These are phyloP conservation scores for Leptinotarsa tumamoca DNA, from an alignment of 2,888 invertebrate species.

Conservation along the genomic window DNA sequence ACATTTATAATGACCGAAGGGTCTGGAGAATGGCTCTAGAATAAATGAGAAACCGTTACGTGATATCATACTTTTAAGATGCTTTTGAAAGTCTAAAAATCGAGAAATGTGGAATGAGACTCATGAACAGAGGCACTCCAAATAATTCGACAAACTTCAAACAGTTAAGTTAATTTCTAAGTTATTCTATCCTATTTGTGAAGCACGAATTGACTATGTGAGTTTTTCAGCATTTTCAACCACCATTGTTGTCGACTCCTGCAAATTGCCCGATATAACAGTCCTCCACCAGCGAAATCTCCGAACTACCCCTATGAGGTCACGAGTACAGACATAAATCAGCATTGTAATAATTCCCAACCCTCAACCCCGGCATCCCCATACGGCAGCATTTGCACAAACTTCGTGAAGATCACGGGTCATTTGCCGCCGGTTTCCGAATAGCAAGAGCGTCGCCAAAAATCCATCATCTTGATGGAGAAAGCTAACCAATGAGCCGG, in stretches of 20 bases:
- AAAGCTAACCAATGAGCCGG: slow-evolving; percentile 52
- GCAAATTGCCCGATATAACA: neutral
- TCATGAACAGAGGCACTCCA: no score
- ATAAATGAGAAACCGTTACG: no score
- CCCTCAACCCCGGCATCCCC: slow-evolving; percentile 8
- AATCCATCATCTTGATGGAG: slow-evolving; percentile 48
- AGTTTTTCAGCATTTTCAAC: no score
- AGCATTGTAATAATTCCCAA: slow-evolving; percentile 23
- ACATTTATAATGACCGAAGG: no score
- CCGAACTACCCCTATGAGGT: neutral
- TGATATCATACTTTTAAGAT: no score
- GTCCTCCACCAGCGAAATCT: neutral
- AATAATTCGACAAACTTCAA: no score
- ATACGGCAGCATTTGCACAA: slow-evolving; percentile 41
- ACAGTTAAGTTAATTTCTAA: no score
- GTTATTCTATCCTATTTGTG: no score
- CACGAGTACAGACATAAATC: slow-evolving; percentile 24
- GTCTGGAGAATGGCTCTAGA: no score
- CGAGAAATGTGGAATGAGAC: no score
- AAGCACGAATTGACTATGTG: no score
- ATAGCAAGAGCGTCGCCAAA: slow-evolving; percentile 47
- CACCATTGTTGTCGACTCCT: neutral
- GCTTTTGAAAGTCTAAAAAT: no score
- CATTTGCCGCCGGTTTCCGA: slow-evolving; percentile 55
- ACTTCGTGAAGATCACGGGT: slow-evolving; percentile 54